These are phyloP conservation scores for Nipponia nippon DNA, from an alignment of 2,113 vertebrate species.

Conservation along the genomic window DNA sequence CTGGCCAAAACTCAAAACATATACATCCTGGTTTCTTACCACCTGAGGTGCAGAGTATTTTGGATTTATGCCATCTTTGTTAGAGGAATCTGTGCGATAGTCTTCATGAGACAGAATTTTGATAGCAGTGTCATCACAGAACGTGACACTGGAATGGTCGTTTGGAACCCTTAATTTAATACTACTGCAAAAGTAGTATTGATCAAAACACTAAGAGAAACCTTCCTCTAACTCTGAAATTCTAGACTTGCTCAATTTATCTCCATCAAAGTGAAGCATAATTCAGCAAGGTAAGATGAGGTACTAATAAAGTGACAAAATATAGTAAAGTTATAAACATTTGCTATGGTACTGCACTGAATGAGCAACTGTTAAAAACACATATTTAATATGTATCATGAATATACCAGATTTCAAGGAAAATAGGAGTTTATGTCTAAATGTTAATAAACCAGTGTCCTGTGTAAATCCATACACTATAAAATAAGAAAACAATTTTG, in stretches of 20 bases:
- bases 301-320: background rate
- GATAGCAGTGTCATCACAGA: background rate
- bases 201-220: background rate
- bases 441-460: background rate
- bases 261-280: background rate
- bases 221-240: background rate
- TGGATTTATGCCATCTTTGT: background rate
- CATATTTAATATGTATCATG: background rate
- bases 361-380: background rate
- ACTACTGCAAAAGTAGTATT: background rate
- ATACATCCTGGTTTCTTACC: background rate
- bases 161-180: background rate
- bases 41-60: accelerated
- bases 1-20: background rate
- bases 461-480: background rate
- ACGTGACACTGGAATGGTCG: background rate
- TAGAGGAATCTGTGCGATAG: background rate
- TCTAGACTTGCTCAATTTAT: background rate
- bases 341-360: background rate
- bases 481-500: background rate
- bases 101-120: background rate
- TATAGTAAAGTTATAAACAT: background rate
- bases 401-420: background rate
- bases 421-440: background rate
- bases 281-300: background rate